A percentile compares a stretch with the other conserved stretches of the same genome.
Conservation (phyloP, 2,797 vertebrate species). For the Oreonectes daqikongensis region DNA sequence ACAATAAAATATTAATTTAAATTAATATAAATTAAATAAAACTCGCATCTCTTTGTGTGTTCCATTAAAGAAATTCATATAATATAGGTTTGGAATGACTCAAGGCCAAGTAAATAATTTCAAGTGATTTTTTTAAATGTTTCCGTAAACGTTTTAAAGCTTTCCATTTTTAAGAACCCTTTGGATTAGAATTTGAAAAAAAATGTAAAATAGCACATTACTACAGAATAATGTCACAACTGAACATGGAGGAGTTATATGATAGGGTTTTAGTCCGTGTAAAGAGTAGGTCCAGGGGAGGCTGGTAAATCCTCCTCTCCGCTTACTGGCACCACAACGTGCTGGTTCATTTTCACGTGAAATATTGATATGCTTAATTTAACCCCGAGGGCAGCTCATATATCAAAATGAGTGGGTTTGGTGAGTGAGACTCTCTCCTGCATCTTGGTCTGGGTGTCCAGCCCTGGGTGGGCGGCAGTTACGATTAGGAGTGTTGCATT, state of each 20-base stretch:
- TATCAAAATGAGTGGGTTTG: constrained; percentile 59
- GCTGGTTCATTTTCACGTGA: constrained; percentile 79
- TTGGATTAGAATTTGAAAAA: not conserved
- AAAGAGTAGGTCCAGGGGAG: not conserved
- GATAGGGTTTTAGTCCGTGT: constrained; percentile 57
- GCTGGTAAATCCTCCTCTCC: constrained; percentile 64
- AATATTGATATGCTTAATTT: constrained; percentile 81
- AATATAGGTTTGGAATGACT: too few species aligned
- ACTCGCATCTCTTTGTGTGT: not conserved
- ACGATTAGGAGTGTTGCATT: constrained; percentile 15
- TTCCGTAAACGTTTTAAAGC: not conserved
- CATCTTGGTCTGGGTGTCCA: not conserved
- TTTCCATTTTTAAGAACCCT: not conserved
- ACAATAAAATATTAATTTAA: too few species aligned
- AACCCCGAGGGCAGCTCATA: constrained; percentile 71
- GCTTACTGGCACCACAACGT: constrained; percentile 70
- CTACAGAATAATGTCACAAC: not conserved
- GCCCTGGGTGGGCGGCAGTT: not conserved
- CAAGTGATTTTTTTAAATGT: too few species aligned
- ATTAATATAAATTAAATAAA: too few species aligned
- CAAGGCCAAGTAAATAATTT: not conserved
- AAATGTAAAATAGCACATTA: not conserved
- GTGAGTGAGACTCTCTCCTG: constrained; percentile 33
- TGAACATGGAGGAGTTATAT: constrained; percentile 49
- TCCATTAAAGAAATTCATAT: not conserved